Conservation (phyloP, 2,888 invertebrate genomes). For the Philonicus albiceps region DNA sequence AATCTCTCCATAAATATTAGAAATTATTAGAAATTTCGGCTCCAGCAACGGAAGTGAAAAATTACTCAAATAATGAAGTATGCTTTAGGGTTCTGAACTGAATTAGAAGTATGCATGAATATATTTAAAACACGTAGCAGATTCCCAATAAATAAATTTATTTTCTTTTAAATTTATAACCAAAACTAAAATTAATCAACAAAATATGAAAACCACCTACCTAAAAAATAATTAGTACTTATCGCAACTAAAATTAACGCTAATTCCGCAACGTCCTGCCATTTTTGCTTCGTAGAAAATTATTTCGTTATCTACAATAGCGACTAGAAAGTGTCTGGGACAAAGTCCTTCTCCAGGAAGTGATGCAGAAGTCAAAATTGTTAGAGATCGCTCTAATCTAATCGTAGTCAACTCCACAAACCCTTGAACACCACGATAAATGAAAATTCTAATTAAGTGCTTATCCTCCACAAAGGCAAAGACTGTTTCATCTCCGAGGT, state of each 20-base stretch:
- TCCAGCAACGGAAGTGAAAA: too few relatives aligned
- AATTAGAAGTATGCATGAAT: too few relatives aligned
- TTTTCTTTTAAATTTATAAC: neutral
- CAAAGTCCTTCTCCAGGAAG: constrained; percentile 38
- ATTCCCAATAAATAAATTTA: neutral
- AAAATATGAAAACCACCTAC: neutral
- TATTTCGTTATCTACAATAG: constrained; percentile 50
- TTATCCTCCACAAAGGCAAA: constrained; percentile 64
- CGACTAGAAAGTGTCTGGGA: constrained; percentile 51
- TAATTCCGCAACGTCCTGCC: constrained; percentile 50
- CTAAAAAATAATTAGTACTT: neutral
- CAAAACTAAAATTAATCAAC: neutral
- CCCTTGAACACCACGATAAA: constrained; percentile 60
- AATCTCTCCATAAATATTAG: too few relatives aligned
- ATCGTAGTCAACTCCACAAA: constrained; percentile 58
- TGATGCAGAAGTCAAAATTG: constrained; percentile 7
- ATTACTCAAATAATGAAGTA: too few relatives aligned
- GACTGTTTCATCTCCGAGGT: constrained; percentile 65
- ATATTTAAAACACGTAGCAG: neutral
- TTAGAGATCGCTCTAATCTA: constrained; percentile 10
- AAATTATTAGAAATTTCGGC: too few relatives aligned
- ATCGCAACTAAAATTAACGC: constrained; percentile 1
- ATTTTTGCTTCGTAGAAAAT: constrained; percentile 56
- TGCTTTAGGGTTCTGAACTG: too few relatives aligned
- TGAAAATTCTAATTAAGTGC: constrained; percentile 54